Conservation (phyloP, 2,797 vertebrate species). For the Lagorchestes hirsutus region DNA sequence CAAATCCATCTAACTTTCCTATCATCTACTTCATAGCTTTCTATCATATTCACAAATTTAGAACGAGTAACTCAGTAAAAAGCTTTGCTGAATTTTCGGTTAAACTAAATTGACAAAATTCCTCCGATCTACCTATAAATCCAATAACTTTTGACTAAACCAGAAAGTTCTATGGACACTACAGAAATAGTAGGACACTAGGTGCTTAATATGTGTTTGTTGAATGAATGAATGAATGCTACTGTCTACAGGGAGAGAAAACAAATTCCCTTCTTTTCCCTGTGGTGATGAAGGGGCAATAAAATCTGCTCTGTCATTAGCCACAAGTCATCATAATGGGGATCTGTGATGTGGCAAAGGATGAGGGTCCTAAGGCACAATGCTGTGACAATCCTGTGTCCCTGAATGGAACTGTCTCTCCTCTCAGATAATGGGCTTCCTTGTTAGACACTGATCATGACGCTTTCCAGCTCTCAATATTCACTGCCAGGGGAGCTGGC, state of each 20-base stretch:
- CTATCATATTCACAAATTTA: neutral
- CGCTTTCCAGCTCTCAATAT: constrained; percentile 60
- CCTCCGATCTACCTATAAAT: neutral
- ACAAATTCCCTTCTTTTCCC: constrained; percentile 52
- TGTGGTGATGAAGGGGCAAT: constrained; percentile 65
- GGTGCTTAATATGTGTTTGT: neutral
- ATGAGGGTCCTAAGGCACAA: constrained; percentile 79
- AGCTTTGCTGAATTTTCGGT: neutral
- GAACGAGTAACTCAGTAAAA: neutral
- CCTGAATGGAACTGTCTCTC: constrained; percentile 76
- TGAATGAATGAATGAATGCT: neutral
- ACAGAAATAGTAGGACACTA: neutral
- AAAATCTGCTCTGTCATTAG: constrained; percentile 70
- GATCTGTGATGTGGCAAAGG: constrained; percentile 77
- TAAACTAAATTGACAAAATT: neutral
- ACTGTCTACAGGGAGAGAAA: neutral
- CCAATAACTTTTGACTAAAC: neutral
- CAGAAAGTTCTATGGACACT: neutral
- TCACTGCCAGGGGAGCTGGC: constrained; percentile 47
- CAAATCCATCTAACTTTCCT: neutral
- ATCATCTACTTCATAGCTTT: neutral
- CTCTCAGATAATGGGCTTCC: constrained; percentile 81
- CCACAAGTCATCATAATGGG: constrained; percentile 81
- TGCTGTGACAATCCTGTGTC: constrained; percentile 80
- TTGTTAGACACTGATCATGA: constrained; percentile 79